Evolutionary conservation across 1,140 invertebrate species (phyloP).

Genomic region (Tetragonula clypearis): DNA sequence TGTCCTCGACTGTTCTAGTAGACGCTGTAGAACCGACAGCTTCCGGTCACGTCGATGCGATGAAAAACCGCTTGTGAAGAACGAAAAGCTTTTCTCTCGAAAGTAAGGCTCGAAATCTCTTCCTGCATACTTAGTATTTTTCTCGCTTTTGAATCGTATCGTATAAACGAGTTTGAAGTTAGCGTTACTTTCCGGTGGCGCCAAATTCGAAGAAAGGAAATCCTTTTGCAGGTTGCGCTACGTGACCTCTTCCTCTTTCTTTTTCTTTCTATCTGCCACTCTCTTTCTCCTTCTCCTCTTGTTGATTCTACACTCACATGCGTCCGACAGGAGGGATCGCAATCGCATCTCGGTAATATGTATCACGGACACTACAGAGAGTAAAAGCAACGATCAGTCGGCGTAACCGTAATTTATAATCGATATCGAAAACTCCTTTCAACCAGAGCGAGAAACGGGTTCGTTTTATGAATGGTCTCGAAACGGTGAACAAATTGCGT

Average conservation of each 20-base stretch:
- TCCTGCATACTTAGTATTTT: background rate
- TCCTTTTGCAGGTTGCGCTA: background rate
- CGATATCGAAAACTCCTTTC: background rate
- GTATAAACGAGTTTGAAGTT: background rate
- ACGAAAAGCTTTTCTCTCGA: conserved; percentile 21
- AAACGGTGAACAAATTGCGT: background rate
- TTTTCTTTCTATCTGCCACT: too few species aligned
- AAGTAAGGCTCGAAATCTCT: background rate
- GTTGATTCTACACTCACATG: background rate
- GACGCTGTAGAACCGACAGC: conserved; percentile 48
- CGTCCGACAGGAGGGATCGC: background rate
- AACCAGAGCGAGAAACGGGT: too few species aligned
- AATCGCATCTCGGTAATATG: background rate
- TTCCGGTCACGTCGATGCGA: conserved; percentile 59
- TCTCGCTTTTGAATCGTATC: background rate
- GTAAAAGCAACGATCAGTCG: background rate
- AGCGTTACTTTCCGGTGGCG: background rate
- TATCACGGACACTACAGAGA: background rate
- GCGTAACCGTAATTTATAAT: background rate
- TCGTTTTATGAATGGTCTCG: background rate
- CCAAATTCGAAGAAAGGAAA: background rate
- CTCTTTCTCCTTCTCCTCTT: background rate
- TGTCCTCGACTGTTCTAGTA: conserved; percentile 42
- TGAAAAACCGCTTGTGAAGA: conserved; percentile 43
- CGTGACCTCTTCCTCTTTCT: background rate